A percentile compares a stretch with the other conserved stretches of the same genome.
phyloP scores from a whole-genome alignment of 2,797 vertebrate species.

The Danio jaintianensis region DNA sequence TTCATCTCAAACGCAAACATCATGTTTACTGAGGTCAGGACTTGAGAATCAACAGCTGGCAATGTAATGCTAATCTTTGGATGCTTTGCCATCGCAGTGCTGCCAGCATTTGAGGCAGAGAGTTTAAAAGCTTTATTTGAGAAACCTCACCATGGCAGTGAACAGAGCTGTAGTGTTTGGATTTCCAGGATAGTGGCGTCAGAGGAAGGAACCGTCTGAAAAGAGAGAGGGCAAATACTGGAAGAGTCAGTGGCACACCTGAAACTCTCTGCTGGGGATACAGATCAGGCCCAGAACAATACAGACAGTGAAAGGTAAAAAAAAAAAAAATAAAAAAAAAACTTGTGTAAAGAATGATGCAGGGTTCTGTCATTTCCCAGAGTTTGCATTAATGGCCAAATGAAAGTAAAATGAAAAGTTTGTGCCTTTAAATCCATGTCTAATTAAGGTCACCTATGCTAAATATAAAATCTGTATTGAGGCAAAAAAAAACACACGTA shows the following conservation, averaged over 20 bases:
- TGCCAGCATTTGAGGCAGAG: conserved; percentile 28
- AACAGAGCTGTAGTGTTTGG: conserved; percentile 46
- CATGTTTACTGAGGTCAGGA: conserved; percentile 25
- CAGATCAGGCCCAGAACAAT: conserved; percentile 32
- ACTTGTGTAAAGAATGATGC: conserved; percentile 14
- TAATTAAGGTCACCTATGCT: background rate
- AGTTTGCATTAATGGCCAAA: background rate
- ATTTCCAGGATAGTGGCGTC: conserved; percentile 23
- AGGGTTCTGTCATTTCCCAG: background rate
- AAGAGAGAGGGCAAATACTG: conserved; percentile 41
- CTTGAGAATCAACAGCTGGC: background rate
- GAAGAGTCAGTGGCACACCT: conserved; percentile 55
- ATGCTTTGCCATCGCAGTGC: conserved; percentile 5
- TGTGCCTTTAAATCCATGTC: background rate
- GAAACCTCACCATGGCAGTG: conserved; percentile 41
- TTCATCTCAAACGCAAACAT: conserved; percentile 31
- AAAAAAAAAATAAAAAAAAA: background rate
- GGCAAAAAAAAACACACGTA: too few relatives aligned
- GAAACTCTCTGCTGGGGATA: conserved; percentile 51
- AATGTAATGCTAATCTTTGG: conserved; percentile 27
- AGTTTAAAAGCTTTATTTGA: conserved; percentile 36
- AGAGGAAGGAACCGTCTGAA: background rate
- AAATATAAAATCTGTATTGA: too few relatives aligned
- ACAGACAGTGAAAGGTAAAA: background rate
- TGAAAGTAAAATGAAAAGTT: background rate